Evolutionary conservation across 2,888 invertebrate species (phyloP), one percentile per base, ranked within the genome.

Genomic region (Diloba caeruleocephala): DNA sequence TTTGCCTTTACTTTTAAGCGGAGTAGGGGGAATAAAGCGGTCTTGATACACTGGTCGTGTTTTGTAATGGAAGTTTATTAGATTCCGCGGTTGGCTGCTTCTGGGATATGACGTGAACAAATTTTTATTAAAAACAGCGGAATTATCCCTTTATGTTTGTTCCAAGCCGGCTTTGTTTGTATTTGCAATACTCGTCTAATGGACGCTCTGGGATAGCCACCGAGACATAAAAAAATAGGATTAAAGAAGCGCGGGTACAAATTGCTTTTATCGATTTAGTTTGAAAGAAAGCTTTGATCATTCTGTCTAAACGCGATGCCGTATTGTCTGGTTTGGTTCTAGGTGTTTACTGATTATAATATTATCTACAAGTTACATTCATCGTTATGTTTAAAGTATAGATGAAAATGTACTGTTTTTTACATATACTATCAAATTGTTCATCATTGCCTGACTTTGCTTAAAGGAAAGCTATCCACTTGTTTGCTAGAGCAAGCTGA

Each of bases 61-160:
- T 50, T 54, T 43, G 44, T 68, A 73, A 75, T 66, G 46, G 59
- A 58, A 72, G 69, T 77, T 76, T 76, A 78, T 77, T 74, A 71
- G 63, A 69, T 62, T 63, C 21, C 23, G 38, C 19, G 55, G 58
- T 59, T 41, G 12, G 26, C 25, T 7, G 42, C 43, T 38, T 3
- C 25, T 48, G 58, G 58, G 63, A 55, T 68, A 70, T 64, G 60
- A 64, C 52, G 54, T 4, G 46, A 66, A 66, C 55, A 69, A 71
- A 69, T 78, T 71, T 66, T 64, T 72, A 67, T 69, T 71, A 71
- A 73, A 70, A 46, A 43, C 55, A 15, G 31, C 9, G 17, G 49
- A 45, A 53, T 66, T 64, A 21, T 60, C 54, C 42, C 42, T 48
- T 53, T 59, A 44, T 51, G 53, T 41, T 44, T 32, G 39, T 45